Conservation (phyloP, 2,888 invertebrate species). For the Boloria selene region DNA sequence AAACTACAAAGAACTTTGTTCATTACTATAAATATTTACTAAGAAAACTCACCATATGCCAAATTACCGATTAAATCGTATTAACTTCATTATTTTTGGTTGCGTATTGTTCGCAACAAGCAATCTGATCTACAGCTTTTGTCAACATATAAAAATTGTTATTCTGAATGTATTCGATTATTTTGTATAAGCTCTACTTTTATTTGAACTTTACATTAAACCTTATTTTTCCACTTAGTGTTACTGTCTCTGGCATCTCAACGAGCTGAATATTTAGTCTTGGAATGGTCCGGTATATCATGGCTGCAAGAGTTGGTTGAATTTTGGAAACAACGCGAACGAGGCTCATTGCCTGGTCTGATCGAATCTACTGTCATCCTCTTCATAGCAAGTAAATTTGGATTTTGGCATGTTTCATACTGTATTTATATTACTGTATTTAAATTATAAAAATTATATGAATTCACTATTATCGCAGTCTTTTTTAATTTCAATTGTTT, state of each 20-base stretch:
- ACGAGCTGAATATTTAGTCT: slow-evolving; percentile 90
- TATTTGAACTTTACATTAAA: background rate
- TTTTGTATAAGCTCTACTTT: background rate
- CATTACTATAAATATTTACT: slow-evolving; percentile 7
- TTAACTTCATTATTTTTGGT: background rate
- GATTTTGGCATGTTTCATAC: slow-evolving; percentile 54
- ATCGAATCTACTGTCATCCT: slow-evolving; percentile 92
- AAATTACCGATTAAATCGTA: background rate
- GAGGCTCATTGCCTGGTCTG: slow-evolving; percentile 90
- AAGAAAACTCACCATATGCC: slow-evolving; percentile 1
- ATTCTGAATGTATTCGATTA: background rate
- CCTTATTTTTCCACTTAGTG: slow-evolving; percentile 79
- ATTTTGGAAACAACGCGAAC: slow-evolving; percentile 89
- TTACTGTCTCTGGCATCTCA: slow-evolving; percentile 96
- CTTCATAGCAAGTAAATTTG: slow-evolving; percentile 91
- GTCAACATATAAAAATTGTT: too few relatives aligned
- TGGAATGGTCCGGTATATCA: slow-evolving; percentile 90
- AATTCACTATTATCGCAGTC: background rate
- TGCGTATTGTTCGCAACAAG: background rate
- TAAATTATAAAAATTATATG: background rate
- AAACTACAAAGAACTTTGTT: slow-evolving; percentile 17
- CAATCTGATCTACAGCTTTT: too few relatives aligned
- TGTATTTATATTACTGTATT: background rate
- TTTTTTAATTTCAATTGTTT: background rate
- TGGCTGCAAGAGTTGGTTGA: slow-evolving; percentile 89